Evolutionary conservation across 1,140 invertebrate genomes (phyloP).

Genomic region (Megathymus violae): DNA sequence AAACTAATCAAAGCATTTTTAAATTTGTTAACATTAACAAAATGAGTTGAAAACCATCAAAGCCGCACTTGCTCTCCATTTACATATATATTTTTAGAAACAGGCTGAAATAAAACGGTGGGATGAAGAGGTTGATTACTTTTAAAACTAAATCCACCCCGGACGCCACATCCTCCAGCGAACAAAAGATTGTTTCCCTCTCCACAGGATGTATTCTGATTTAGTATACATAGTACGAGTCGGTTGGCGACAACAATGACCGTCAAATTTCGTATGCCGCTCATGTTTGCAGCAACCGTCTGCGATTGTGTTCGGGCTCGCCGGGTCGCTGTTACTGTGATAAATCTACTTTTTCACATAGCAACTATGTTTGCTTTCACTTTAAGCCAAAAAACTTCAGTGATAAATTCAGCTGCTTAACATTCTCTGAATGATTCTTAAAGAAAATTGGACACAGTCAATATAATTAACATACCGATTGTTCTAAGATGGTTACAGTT

Average conservation of each 20-base stretch:
- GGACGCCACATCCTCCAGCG: conserved; percentile 38
- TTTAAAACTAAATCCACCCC: conserved; percentile 37
- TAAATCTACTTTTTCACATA: conserved; percentile 3
- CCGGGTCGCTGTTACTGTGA: conserved; percentile 15
- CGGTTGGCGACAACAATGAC: conserved; percentile 52
- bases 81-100: conserved; percentile 9
- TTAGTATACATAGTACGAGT: conserved; percentile 46
- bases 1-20: no score
- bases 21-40: no score
- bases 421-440: no score
- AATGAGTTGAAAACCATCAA: no score
- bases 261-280: conserved; percentile 47
- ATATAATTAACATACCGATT: no score
- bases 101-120: conserved; percentile 16
- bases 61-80: neutral
- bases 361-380: conserved; percentile 6
- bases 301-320: conserved; percentile 14
- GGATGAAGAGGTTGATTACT: conserved; percentile 40
- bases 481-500: no score
- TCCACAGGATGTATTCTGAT: conserved; percentile 53
- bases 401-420: no score
- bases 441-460: no score
- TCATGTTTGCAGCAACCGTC: conserved; percentile 32
- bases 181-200: conserved; percentile 58
- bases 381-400: no score